Evolutionary conservation across 2,797 vertebrate species (phyloP), one percentile per base, ranked within the genome.

Genomic region (Takifugu ocellatus): DNA sequence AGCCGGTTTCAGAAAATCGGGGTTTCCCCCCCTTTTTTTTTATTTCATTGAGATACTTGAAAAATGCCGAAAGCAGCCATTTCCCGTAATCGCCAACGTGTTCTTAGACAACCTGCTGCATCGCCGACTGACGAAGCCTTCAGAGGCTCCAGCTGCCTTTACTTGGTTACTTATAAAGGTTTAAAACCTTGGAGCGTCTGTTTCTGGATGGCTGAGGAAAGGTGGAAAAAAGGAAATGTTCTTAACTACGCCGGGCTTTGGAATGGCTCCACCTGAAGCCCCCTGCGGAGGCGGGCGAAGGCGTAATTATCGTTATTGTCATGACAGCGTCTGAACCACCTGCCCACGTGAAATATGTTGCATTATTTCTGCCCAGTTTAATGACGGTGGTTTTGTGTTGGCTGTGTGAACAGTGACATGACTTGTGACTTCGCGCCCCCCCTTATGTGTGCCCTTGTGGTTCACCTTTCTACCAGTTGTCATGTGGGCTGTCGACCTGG

Each of bases 111-210:
- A 39, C 9, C 48, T 33, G 31, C 45, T 31, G 29, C 7, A 16
- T 54, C 33, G 9, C 33, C 33, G 33, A 36, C 33, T 36, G 33
- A 31, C 29, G 6, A 33, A 59, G 57, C 10, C 53, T 46, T 9
- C 31, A 54, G 53, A 51, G 55, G 39, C 39, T 62, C n/a, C 3
- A 31, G 33, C 9, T 31, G 25, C 42, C 47, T 27, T 61, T 56
- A 39, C 25, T 44, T 39, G 43, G 48, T 50, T 3, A 10, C n/a
- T 43, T 29, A 3, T 51, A 53, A 57, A 56, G 26, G 42, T 14
- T 46, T 45, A 54, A 43, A 53, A 45, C 16, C 5, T 4, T 54
- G 1, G 17, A 52, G 52, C 46, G 43, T 49, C 17, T 54, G 50
- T 15, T 29, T 7, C 26, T 26, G 29, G 44, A 15, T 26, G 39